Conservation (phyloP, 2,797 vertebrate species). For the Lophotriccus pileatus region DNA sequence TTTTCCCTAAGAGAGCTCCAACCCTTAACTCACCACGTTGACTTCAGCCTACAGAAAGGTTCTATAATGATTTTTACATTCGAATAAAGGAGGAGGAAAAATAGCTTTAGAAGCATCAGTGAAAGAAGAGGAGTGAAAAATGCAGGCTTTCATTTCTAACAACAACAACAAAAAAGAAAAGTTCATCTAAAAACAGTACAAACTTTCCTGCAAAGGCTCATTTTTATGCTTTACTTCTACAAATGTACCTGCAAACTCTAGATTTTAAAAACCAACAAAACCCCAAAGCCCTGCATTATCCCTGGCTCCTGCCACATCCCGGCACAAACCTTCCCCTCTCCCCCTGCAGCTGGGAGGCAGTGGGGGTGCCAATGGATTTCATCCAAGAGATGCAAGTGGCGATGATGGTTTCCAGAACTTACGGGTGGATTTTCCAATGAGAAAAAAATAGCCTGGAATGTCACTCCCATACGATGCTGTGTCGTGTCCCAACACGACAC, state of each 20-base stretch:
- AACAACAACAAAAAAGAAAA: neutral
- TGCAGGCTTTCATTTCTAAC: neutral
- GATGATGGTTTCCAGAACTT: neutral
- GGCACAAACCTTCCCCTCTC: neutral
- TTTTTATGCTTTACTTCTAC: neutral
- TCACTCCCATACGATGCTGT: neutral
- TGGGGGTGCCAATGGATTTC: neutral
- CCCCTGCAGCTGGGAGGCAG: neutral
- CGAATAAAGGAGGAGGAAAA: neutral
- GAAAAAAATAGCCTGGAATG: neutral
- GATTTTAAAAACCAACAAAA: neutral
- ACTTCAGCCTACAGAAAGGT: neutral
- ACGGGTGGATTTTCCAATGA: neutral
- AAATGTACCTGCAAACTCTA: neutral
- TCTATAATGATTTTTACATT: neutral
- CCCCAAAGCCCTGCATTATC: neutral
- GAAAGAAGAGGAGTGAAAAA: neutral
- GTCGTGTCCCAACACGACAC: rapidly evolving
- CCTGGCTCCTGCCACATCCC: neutral
- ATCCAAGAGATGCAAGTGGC: conserved; percentile 20
- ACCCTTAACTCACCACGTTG: neutral
- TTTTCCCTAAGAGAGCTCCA: neutral
- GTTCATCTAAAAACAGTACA: neutral
- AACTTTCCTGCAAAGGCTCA: neutral
- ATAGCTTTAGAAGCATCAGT: neutral